These are phyloP conservation scores for Silurus asotus DNA, from an alignment of 2,113 vertebrate species.

Conservation along the genomic window DNA sequence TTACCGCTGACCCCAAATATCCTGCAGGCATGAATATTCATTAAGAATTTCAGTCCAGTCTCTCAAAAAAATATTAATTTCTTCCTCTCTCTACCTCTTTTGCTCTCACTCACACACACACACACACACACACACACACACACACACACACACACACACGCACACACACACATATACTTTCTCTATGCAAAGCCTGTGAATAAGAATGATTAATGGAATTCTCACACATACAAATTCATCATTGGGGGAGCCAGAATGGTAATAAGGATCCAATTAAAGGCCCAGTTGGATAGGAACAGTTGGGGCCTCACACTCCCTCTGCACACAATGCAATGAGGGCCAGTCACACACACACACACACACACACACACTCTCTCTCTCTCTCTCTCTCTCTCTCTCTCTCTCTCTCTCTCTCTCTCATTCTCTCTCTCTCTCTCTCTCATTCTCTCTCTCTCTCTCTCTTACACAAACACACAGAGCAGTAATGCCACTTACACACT, in stretches of 20 bases:
- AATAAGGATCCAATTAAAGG: constrained; percentile 84
- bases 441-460: neutral
- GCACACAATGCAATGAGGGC: constrained; percentile 29
- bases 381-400: neutral
- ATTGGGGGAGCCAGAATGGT: constrained; percentile 70
- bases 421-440: neutral
- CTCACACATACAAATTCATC: constrained; percentile 79
- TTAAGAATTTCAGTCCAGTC: constrained; percentile 61
- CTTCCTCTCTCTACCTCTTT: constrained; percentile 12
- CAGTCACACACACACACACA: constrained; percentile 57
- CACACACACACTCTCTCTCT: neutral
- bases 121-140: constrained; percentile 29
- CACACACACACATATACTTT: constrained; percentile 50
- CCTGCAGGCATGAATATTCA: constrained; percentile 81
- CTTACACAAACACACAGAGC: neutral
- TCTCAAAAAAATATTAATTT: constrained; percentile 40
- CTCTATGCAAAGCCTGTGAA: constrained; percentile 75
- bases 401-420: neutral
- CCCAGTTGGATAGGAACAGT: constrained; percentile 68
- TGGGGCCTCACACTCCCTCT: constrained; percentile 38
- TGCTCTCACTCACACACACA: constrained; percentile 36
- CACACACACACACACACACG: constrained; percentile 39
- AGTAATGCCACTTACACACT: neutral
- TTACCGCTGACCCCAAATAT: constrained; percentile 82
- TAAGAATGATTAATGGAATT: constrained; percentile 84